Evolutionary conservation across 2,888 invertebrate genomes (phyloP).

Genomic region (Acanthosepion lycidas): DNA sequence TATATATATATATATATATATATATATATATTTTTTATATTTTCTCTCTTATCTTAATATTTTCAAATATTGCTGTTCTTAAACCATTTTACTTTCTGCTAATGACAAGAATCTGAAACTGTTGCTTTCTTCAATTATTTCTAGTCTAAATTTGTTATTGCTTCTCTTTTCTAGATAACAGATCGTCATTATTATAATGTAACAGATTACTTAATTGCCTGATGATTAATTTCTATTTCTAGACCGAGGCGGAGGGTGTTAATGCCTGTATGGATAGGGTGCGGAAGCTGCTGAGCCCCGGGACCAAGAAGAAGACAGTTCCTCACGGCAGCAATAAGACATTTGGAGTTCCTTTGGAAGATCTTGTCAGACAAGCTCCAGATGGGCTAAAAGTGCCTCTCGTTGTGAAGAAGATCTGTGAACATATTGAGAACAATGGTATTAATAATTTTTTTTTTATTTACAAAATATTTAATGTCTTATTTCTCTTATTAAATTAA

Average conservation of each 20-base stretch:
- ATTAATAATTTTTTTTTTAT: too few species aligned
- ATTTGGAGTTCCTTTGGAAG: slow-evolving; percentile 66
- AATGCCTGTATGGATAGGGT: slow-evolving; percentile 60
- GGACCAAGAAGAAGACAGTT: slow-evolving; percentile 59
- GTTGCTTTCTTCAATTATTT: not conserved
- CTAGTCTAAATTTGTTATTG: not conserved
- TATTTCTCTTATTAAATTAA: too few species aligned
- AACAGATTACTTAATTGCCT: not conserved
- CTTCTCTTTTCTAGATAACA: not conserved
- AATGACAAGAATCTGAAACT: not conserved
- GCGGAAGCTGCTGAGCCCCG: slow-evolving; percentile 63
- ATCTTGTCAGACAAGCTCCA: slow-evolving; percentile 60
- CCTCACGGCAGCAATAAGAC: slow-evolving; percentile 57
- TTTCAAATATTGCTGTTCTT: not conserved
- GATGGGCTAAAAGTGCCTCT: slow-evolving; percentile 61
- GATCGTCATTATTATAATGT: not conserved
- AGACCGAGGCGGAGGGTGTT: slow-evolving; percentile 49
- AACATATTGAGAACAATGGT: slow-evolving; percentile 67
- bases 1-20: too few species aligned
- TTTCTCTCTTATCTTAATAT: too few species aligned
- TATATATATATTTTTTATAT: too few species aligned
- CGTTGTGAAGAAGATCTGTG: slow-evolving; percentile 65
- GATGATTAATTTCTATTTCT: not conserved
- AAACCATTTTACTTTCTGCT: not conserved
- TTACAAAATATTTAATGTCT: too few species aligned